phyloP scores from a whole-genome alignment of 2,797 vertebrate species.

The Acrossocheilus wenchowensis region DNA sequence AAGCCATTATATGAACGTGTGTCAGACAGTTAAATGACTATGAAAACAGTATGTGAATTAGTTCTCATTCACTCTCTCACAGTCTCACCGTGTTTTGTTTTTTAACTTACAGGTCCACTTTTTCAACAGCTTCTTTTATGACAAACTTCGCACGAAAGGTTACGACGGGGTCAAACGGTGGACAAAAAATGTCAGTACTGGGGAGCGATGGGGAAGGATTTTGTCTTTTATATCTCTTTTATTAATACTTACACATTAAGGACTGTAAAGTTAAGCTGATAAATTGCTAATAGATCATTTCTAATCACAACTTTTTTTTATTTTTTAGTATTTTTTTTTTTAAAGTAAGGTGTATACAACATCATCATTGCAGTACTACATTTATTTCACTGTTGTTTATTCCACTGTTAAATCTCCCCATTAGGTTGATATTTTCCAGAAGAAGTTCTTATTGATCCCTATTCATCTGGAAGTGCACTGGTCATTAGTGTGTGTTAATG shows the following conservation, averaged over 20 bases:
- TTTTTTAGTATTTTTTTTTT: no score
- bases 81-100: not conserved
- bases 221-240: not conserved
- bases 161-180: conserved; percentile 93
- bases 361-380: not conserved
- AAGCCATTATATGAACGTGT: not conserved
- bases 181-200: conserved; percentile 91
- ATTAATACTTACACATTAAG: not conserved
- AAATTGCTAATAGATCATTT: not conserved
- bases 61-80: not conserved
- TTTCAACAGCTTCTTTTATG: conserved; percentile 96
- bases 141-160: conserved; percentile 91
- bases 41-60: not conserved
- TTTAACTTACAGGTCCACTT: conserved; percentile 84
- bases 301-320: no score
- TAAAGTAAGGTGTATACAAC: not conserved
- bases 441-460: conserved; percentile 89
- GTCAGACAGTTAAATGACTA: conserved; percentile 8
- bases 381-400: conserved; percentile 9
- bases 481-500: conserved; percentile 92
- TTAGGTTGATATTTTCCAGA: conserved; percentile 93
- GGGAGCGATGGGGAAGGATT: not conserved
- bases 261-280: no score
- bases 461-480: conserved; percentile 95
- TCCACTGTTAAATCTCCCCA: not conserved